Conservation (phyloP, 1,140 invertebrate genomes). For the Drosophila eugracilis region DNA sequence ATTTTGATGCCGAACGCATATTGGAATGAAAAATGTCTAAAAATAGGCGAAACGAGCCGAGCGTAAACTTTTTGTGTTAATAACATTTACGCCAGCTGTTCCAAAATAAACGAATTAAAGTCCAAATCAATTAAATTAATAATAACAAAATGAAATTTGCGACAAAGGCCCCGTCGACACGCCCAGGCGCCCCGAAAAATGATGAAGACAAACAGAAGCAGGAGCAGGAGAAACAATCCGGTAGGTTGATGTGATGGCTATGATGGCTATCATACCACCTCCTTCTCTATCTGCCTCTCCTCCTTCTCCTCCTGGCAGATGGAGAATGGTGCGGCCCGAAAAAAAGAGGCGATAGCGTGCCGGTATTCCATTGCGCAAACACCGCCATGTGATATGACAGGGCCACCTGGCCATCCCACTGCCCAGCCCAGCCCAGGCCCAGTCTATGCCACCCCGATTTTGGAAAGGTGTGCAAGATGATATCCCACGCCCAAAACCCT, state of each 20-base stretch:
- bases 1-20: slow-evolving; percentile 32
- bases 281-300: not conserved
- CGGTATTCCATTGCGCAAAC: slow-evolving; percentile 71
- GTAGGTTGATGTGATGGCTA: slow-evolving; percentile 28
- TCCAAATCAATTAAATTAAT: slow-evolving; percentile 78
- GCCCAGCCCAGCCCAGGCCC: slow-evolving; percentile 17
- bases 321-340: slow-evolving; percentile 18
- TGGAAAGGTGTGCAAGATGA: slow-evolving; percentile 56
- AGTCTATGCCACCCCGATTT: slow-evolving; percentile 27
- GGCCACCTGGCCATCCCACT: slow-evolving; percentile 38
- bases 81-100: slow-evolving; percentile 67
- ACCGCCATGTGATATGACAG: slow-evolving; percentile 75
- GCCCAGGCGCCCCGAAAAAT: slow-evolving; percentile 39
- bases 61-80: slow-evolving; percentile 63
- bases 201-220: slow-evolving; percentile 34
- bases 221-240: slow-evolving; percentile 4
- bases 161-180: slow-evolving; percentile 35
- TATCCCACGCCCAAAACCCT: slow-evolving; percentile 33
- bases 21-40: slow-evolving; percentile 56
- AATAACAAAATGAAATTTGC: slow-evolving; percentile 61
- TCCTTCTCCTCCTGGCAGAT: slow-evolving; percentile 14
- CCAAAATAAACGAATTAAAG: slow-evolving; percentile 62
- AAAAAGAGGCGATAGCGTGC: slow-evolving; percentile 63
- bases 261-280: slow-evolving; percentile 1
- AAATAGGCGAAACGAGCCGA: slow-evolving; percentile 53